Percentiles rank a stretch among this genome's conserved stretches.
Evolutionary conservation across 2,797 vertebrate species (phyloP).

Genomic region (Ibycter americanus): DNA sequence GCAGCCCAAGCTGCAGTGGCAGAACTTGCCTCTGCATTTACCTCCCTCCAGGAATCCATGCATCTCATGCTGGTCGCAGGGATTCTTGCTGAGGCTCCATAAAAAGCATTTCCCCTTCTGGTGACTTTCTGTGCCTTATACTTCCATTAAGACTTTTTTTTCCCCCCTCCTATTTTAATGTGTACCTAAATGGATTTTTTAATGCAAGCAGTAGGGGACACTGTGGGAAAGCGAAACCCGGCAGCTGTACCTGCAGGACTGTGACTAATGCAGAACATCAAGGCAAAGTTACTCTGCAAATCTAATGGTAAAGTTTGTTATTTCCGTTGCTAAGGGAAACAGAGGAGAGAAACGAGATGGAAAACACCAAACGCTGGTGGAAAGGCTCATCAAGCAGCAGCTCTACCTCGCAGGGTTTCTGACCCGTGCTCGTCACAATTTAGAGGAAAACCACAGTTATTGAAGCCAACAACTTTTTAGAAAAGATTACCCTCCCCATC

Average conservation of each 20-base stretch:
- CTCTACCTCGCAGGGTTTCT: background rate
- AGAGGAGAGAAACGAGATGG: background rate
- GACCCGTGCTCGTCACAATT: background rate
- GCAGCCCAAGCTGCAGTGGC: background rate
- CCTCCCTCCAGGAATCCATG: background rate
- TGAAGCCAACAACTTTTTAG: background rate
- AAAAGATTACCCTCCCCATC: background rate
- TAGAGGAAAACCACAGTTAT: background rate
- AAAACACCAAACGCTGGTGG: background rate
- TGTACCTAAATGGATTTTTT: slow-evolving; percentile 6
- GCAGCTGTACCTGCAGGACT: slow-evolving; percentile 38
- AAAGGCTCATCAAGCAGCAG: background rate
- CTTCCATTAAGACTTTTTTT: background rate
- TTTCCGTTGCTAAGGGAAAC: background rate
- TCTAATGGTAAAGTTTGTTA: background rate
- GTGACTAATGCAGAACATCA: background rate
- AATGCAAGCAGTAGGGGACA: slow-evolving; percentile 65
- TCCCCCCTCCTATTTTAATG: rapidly evolving
- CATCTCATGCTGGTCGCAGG: background rate
- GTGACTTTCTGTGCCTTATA: background rate
- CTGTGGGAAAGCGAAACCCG: slow-evolving; percentile 58
- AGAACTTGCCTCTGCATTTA: background rate
- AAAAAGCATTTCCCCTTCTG: background rate
- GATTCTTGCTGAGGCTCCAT: background rate
- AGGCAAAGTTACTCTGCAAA: background rate